Evolutionary conservation across 2,888 invertebrate genomes (phyloP).

Genomic region (Isotomurus palustris): DNA sequence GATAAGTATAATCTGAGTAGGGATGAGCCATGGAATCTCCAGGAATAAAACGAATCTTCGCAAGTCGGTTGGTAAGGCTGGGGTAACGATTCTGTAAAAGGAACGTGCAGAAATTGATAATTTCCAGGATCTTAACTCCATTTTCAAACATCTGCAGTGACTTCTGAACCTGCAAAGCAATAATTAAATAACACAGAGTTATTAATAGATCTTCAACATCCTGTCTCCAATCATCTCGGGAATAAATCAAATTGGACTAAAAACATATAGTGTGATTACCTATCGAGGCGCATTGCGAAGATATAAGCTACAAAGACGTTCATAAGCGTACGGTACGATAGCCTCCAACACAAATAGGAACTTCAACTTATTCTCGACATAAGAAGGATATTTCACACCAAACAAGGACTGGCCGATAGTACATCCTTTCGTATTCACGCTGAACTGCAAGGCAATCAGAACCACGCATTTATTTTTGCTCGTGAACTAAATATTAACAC

Average conservation of each 20-base stretch:
- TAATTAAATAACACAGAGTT: neutral
- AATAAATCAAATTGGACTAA: no score
- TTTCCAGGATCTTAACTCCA: slow-evolving; percentile 12
- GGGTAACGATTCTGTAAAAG: slow-evolving; percentile 39
- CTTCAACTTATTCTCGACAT: slow-evolving; percentile 14
- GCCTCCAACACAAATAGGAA: slow-evolving; percentile 27
- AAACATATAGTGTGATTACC: no score
- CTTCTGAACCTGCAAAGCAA: slow-evolving; percentile 18
- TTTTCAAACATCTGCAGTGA: slow-evolving; percentile 12
- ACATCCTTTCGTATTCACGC: slow-evolving; percentile 10
- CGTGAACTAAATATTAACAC: neutral
- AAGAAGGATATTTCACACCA: slow-evolving; percentile 27
- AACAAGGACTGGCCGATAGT: slow-evolving; percentile 27
- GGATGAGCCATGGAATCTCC: slow-evolving; percentile 18
- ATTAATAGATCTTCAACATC: neutral
- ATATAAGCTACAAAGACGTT: no score
- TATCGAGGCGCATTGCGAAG: no score
- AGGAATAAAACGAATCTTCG: slow-evolving; percentile 27
- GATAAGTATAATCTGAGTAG: slow-evolving; percentile 35
- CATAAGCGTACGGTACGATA: slow-evolving; percentile 26
- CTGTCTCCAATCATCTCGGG: no score
- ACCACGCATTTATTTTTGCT: neutral
- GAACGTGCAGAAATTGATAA: slow-evolving; percentile 36
- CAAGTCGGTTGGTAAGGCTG: slow-evolving; percentile 23
- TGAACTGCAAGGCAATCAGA: slow-evolving; percentile 9